phyloP scores from a whole-genome alignment of 2,888 invertebrate species.

The Drosophila emarginata region DNA sequence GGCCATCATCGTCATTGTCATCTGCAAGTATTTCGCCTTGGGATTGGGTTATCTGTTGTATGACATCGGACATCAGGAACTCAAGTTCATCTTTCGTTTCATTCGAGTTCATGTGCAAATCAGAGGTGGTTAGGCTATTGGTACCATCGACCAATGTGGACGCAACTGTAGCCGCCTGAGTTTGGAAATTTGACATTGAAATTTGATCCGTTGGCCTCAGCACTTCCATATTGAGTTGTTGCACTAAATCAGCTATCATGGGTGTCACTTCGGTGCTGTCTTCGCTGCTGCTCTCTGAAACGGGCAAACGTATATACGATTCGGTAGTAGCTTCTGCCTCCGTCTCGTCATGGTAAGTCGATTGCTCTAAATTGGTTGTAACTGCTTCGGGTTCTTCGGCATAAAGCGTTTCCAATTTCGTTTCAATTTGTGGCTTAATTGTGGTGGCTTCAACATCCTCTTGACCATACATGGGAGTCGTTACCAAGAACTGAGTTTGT shows the following conservation, averaged over 20 bases:
- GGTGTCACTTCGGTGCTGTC: constrained; percentile 60
- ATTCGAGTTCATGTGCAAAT: constrained; percentile 65
- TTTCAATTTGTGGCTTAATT: constrained; percentile 13
- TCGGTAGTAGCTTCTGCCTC: constrained; percentile 33
- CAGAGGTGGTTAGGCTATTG: constrained; percentile 52
- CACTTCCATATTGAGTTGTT: constrained; percentile 70
- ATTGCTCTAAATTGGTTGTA: background rate
- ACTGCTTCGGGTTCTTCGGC: constrained; percentile 72
- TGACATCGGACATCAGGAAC: constrained; percentile 80
- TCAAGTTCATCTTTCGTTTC: constrained; percentile 79
- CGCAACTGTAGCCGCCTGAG: constrained; percentile 82
- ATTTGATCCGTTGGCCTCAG: constrained; percentile 73
- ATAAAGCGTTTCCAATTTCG: constrained; percentile 65
- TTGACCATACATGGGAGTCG: constrained; percentile 54
- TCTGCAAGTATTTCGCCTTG: background rate
- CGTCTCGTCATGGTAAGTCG: background rate
- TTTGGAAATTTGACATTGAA: constrained; percentile 80
- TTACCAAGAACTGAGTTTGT: constrained; percentile 53
- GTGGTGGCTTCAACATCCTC: constrained; percentile 41
- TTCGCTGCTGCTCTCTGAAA: constrained; percentile 51
- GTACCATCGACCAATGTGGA: constrained; percentile 80
- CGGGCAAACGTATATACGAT: constrained; percentile 51
- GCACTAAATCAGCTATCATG: constrained; percentile 68
- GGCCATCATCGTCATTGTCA: constrained; percentile 44
- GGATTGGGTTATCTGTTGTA: constrained; percentile 75